Percentiles rank a stretch among this genome's conserved stretches.
Evolutionary conservation across 2,888 invertebrate species (phyloP).

Genomic region (Tetramorium bicarinatum): DNA sequence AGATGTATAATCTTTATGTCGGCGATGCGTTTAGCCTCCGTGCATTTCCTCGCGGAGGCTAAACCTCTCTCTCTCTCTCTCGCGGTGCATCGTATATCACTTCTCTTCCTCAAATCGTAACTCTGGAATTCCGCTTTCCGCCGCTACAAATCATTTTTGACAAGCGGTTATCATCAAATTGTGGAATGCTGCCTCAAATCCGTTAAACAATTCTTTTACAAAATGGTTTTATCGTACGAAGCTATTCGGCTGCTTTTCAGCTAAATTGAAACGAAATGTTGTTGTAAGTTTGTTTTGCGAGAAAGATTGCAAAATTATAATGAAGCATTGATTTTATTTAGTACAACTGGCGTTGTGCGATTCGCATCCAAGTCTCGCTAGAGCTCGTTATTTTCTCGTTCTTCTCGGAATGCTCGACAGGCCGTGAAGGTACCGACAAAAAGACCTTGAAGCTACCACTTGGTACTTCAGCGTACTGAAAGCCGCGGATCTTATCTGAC

Average conservation of each 20-base stretch:
- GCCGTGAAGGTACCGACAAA: slow-evolving; percentile 68
- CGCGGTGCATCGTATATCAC: slow-evolving; percentile 26
- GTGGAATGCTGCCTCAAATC: neutral
- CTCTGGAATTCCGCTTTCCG: neutral
- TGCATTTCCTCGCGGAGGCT: slow-evolving; percentile 2
- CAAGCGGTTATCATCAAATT: neutral
- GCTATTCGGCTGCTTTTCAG: too few relatives aligned
- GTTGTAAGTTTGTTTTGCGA: neutral
- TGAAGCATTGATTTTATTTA: slow-evolving; percentile 60
- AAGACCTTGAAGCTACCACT: slow-evolving; percentile 64
- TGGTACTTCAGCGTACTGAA: slow-evolving; percentile 46
- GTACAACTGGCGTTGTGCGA: slow-evolving; percentile 25
- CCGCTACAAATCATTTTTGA: slow-evolving; percentile 9
- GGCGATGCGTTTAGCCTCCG: neutral
- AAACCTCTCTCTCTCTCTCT: neutral
- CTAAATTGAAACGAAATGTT: neutral
- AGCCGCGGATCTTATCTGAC: slow-evolving; percentile 34
- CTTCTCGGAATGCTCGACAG: slow-evolving; percentile 70
- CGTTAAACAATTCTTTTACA: neutral
- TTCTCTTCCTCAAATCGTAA: slow-evolving; percentile 6
- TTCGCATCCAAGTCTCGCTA: slow-evolving; percentile 17
- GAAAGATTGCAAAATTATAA: neutral
- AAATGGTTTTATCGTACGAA: neutral
- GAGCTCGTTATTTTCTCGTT: slow-evolving; percentile 66
- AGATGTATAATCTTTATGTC: slow-evolving; percentile 38